Percentiles rank a stretch among this genome's conserved stretches.
phyloP scores from a whole-genome alignment of 2,888 invertebrate genomes.

The Pharmacophagus antenor region DNA sequence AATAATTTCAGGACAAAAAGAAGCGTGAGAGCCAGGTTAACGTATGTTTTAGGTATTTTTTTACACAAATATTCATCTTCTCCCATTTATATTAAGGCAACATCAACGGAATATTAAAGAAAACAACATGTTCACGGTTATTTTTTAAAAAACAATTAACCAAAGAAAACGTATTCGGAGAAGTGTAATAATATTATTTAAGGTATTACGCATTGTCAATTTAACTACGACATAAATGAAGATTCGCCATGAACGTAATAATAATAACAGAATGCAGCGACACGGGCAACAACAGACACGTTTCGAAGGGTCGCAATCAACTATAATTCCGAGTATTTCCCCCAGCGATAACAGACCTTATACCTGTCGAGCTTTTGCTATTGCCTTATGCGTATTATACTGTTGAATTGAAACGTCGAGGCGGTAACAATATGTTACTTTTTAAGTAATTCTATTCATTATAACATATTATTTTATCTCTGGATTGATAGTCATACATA shows the following conservation, averaged over 20 bases:
- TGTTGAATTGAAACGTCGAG: constrained; percentile 43
- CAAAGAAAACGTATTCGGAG: too few relatives aligned
- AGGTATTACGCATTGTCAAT: background rate
- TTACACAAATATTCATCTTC: too few relatives aligned
- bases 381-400: constrained; percentile 43
- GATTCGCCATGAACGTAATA: constrained; percentile 24
- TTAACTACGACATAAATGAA: constrained; percentile 20
- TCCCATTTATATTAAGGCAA: too few relatives aligned
- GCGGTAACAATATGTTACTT: constrained; percentile 4
- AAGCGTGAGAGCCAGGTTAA: too few relatives aligned
- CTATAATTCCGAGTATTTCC: constrained; percentile 50
- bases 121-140: too few relatives aligned
- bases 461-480: background rate
- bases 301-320: constrained; percentile 37
- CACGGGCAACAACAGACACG: constrained; percentile 23
- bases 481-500: too few relatives aligned
- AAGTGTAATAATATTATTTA: too few relatives aligned
- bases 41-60: too few relatives aligned
- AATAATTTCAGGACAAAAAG: too few relatives aligned
- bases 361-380: constrained; percentile 39
- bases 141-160: too few relatives aligned
- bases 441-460: background rate
- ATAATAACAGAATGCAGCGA: constrained; percentile 29
- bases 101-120: too few relatives aligned
- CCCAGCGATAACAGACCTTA: constrained; percentile 52